Base-by-base conservation (phyloP, 2,888 invertebrate species). In the Sinohyriopsis cumingii region DNA sequence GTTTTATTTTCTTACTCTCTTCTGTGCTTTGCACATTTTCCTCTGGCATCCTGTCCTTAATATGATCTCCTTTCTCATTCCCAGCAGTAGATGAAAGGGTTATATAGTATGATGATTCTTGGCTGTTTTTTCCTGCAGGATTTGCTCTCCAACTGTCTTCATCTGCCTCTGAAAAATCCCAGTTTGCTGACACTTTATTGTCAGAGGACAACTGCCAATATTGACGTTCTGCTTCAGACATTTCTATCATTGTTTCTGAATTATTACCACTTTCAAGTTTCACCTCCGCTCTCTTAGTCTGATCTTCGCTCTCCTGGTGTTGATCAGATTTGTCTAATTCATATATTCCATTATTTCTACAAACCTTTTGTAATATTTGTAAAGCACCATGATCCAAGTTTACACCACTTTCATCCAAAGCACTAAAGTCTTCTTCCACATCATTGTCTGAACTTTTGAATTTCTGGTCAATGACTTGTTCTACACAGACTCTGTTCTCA, bases 41-140 rank as follows among this genome's bases (percentile, higher is more conserved):
- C 53, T 28, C 19, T 5, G 7, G 72, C 62, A 71, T 68, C 55
- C 72, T 64, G 5, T 69, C 66, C 28, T 71, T 33, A 15, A 71
- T 59, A 53, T 91, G 91, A 7, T 89, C 91, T 1, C 55, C 54
- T 25, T 28, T 55, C 12, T 25, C 63, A 55, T 55, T 53, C 1
- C 24, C 22, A 63, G 54, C 25, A 55, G 55, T 22, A 55, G 18
- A 7, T 18, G 33, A 25, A 25, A n/a, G 18, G 5, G n/a, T 4
- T 56, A 24, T 64, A 55, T 55, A 55, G 45, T 64, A 55, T 28
- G 55, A 55, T 55, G 63, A 64, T 18, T 55, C 55, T 20, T 55
- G 56, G 2, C 55, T 24, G 33, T 55, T n/a, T 20, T 63, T 55
- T 55, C 54, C 63, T 55, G 63, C 25, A 64, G 15, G 55, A 28